Conservation (phyloP, 2,888 invertebrate genomes). For the Torymus auratus region DNA sequence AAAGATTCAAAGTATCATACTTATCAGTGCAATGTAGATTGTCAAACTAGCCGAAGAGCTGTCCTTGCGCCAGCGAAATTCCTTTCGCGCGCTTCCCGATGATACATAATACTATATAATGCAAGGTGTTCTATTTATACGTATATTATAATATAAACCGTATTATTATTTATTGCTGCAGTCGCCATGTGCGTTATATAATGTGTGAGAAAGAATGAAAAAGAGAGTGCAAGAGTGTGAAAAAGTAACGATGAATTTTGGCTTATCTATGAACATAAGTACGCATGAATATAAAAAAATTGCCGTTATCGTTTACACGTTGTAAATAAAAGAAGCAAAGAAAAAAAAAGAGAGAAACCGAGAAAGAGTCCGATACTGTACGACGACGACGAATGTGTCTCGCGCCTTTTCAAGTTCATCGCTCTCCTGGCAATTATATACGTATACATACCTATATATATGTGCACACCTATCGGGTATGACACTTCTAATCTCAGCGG, state of each 20-base stretch:
- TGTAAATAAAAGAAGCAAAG: neutral
- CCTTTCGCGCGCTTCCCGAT: slow-evolving; percentile 8
- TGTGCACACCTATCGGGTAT: neutral
- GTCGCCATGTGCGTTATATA: neutral
- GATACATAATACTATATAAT: neutral
- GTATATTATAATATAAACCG: neutral
- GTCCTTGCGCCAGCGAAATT: slow-evolving; percentile 13
- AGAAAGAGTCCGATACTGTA: too few species aligned
- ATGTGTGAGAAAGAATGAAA: too few species aligned
- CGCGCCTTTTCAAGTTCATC: slow-evolving; percentile 42
- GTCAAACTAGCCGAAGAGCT: neutral
- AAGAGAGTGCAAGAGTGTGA: too few species aligned
- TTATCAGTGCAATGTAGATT: neutral
- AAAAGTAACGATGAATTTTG: too few species aligned
- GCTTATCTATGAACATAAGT: neutral
- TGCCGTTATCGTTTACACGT: neutral
- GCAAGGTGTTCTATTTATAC: slow-evolving; percentile 38
- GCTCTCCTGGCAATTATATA: slow-evolving; percentile 47
- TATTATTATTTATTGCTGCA: slow-evolving; percentile 41
- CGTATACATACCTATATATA: too few species aligned
- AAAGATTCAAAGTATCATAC: neutral
- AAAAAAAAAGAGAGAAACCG: too few species aligned
- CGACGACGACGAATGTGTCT: too few species aligned
- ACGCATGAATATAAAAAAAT: too few species aligned
- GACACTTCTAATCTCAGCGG: slow-evolving; percentile 28